Evolutionary conservation across 2,113 vertebrate species (phyloP), one percentile per base, ranked within the genome.

Genomic region (Sapayoa aenigma): DNA sequence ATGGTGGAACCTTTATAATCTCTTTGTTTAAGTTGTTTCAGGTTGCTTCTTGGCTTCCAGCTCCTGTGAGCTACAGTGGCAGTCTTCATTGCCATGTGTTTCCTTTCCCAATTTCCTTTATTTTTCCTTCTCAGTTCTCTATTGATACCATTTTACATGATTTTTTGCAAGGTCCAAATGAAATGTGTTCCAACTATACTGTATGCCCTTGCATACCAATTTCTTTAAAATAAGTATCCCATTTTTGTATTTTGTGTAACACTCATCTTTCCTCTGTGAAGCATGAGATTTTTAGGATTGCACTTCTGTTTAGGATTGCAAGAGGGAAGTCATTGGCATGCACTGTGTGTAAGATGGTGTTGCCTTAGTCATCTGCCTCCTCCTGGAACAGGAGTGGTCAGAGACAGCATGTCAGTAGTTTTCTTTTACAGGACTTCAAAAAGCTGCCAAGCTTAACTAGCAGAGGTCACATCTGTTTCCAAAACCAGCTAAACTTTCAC

Each of bases 311-410:
- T 42, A 42, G 41, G 41, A 14, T 42, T 4, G 1, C 27, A 39
- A 47, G n/a, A 67, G 66, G 35, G 47, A 75, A 84, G 65, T 78
- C 47, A 49, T 33, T 72, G 84, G 25, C 41, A 19, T 33, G 37
- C 47, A 46, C 79, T 82, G 60, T 89, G 93, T 84, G 80, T 84
- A 7, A 3, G 1, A 14, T 77, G 55, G 9, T 69, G 49, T 7
- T 74, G 60, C 77, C 20, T 86, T 77, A 88, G 39, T 86, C 79
- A 84, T 71, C 55, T 80, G 25, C 22, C 33, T 69, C 39, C 63
- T 93, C 33, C 79, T 92, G 76, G 65, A 92, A 87, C 55, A 84
- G 77, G 84, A 94, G 60, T 81, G 86, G 65, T 81, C 91, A 91
- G n/a, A 41, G 23, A 65, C 31, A 37, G 23, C 2, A 6, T 75